A percentile compares a stretch with the other conserved stretches of the same genome.
Evolutionary conservation across 2,888 invertebrate species (phyloP).

Genomic region (Megamerina dolium): DNA sequence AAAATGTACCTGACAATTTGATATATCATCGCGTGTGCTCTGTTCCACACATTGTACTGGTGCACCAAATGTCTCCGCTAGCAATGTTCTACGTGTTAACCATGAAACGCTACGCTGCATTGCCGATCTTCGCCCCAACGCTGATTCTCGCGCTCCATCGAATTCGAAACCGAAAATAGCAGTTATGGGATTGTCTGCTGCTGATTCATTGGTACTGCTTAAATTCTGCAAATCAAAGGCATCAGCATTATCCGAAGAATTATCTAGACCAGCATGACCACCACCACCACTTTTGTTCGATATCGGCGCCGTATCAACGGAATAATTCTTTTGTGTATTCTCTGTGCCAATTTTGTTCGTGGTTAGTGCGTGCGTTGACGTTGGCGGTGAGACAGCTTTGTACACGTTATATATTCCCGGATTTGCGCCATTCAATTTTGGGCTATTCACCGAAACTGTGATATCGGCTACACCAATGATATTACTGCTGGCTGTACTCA

Average conservation of each 20-base stretch:
- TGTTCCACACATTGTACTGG: conserved; percentile 48
- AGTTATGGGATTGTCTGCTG: conserved; percentile 37
- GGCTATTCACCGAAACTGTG: conserved; percentile 26
- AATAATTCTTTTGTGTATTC: conserved; percentile 28
- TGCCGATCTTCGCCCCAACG: conserved; percentile 30
- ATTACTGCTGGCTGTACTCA: conserved; percentile 30
- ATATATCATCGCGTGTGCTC: conserved; percentile 40
- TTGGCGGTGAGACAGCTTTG: conserved; percentile 38
- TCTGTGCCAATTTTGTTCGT: conserved; percentile 30
- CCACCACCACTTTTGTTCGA: conserved; percentile 34
- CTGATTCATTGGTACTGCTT: conserved; percentile 36
- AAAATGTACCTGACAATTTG: conserved; percentile 54
- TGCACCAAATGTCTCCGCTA: conserved; percentile 43
- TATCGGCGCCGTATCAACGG: conserved; percentile 30
- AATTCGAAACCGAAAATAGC: conserved; percentile 32
- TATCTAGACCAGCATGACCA: too few relatives aligned
- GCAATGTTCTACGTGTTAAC: conserved; percentile 15
- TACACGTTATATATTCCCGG: conserved; percentile 35
- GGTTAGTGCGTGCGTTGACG: conserved; percentile 32
- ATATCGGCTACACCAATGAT: conserved; percentile 23
- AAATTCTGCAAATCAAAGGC: conserved; percentile 41
- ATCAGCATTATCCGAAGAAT: conserved; percentile 28
- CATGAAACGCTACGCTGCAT: conserved; percentile 7
- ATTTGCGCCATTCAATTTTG: conserved; percentile 30
- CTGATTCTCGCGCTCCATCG: conserved; percentile 29